A percentile compares a stretch with the other conserved stretches of the same genome.
Conservation (phyloP, 2,113 vertebrate genomes). For the Malurus elegans region DNA sequence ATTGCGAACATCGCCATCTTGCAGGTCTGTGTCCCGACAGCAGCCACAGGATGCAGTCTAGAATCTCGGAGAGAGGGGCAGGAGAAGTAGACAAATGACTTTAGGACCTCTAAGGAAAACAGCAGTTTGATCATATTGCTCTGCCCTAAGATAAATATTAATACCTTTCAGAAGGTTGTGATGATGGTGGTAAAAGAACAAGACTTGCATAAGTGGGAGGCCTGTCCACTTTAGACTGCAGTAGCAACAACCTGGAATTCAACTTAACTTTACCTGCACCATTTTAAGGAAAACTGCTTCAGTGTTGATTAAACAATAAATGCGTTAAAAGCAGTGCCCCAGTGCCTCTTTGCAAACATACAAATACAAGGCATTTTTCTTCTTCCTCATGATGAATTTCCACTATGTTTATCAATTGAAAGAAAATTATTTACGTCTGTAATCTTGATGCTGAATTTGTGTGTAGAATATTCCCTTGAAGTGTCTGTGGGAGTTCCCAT, state of each 20-base stretch:
- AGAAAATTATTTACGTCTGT: background rate
- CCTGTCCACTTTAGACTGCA: background rate
- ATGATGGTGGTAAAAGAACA: background rate
- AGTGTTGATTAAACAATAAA: background rate
- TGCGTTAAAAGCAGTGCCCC: background rate
- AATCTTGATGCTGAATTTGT: background rate
- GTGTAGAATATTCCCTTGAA: background rate
- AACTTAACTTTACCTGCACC: background rate
- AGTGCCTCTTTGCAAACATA: background rate
- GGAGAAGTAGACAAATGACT: background rate
- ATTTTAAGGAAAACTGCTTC: background rate
- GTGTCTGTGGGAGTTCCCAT: background rate
- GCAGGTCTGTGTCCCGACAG: background rate
- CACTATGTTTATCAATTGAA: background rate
- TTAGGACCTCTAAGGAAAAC: background rate
- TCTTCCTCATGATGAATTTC: background rate
- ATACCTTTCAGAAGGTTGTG: background rate
- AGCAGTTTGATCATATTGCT: background rate
- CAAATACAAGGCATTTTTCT: background rate
- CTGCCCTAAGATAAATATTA: background rate
- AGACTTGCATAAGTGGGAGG: fast-evolving
- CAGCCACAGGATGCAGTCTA: background rate
- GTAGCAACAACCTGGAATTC: background rate
- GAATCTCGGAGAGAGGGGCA: background rate
- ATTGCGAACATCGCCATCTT: background rate